phyloP scores from a whole-genome alignment of 2,113 vertebrate genomes.

The Takifugu flavidus region DNA sequence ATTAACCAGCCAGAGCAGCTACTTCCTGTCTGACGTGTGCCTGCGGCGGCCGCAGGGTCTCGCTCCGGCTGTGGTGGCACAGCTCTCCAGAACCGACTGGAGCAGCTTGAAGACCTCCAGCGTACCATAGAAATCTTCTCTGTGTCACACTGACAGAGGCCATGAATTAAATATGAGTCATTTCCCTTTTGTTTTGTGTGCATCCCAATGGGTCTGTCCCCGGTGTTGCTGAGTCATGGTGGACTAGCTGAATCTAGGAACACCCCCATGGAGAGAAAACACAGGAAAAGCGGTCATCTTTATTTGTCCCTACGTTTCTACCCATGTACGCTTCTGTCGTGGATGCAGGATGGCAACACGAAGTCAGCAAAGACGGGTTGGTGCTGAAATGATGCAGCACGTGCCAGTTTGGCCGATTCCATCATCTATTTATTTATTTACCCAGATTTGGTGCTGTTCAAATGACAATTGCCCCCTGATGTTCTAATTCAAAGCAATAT shows the following conservation, averaged over 20 bases:
- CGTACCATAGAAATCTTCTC: constrained; percentile 10
- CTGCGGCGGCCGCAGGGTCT: constrained; percentile 20
- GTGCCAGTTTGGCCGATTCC: constrained; percentile 23
- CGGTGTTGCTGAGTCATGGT: constrained; percentile 49
- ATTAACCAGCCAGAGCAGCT: constrained; percentile 43
- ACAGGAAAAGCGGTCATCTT: too few relatives aligned
- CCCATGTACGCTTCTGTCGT: too few relatives aligned
- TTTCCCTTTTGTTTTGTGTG: constrained; percentile 21
- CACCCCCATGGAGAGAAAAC: too few relatives aligned
- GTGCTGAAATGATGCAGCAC: background rate
- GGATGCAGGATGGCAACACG: constrained; percentile 4
- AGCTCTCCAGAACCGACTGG: constrained; percentile 3
- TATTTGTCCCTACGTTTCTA: too few relatives aligned
- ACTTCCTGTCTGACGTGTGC: constrained; percentile 41
- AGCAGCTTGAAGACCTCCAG: constrained; percentile 14
- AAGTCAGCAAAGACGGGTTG: too few relatives aligned
- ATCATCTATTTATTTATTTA: background rate
- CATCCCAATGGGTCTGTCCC: background rate
- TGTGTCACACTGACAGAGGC: constrained; percentile 9
- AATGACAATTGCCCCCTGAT: background rate
- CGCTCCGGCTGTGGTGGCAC: constrained; percentile 7
- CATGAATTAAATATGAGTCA: constrained; percentile 59
- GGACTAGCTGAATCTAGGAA: too few relatives aligned
- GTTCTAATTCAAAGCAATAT: background rate
- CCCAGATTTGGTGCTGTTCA: constrained; percentile 14